These are phyloP conservation scores for Eupsittula cactorum DNA, from an alignment of 2,113 vertebrate genomes.

Conservation along the genomic window DNA sequence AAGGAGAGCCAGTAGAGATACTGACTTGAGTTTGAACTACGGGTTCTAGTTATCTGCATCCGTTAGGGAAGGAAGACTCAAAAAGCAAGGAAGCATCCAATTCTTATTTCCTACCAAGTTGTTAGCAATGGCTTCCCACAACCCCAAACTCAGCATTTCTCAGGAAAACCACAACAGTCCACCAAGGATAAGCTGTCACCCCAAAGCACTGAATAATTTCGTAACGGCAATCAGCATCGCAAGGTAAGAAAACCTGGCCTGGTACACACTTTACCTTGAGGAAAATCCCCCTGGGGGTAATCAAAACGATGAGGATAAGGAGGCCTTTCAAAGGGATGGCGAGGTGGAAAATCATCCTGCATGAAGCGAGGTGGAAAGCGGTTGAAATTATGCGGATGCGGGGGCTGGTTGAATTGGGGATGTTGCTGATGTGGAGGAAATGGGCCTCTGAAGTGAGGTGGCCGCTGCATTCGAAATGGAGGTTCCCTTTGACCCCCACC, in stretches of 20 bases:
- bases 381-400: conserved; percentile 93
- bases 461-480: conserved; percentile 95
- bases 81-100: neutral
- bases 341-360: conserved; percentile 95
- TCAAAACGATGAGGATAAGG: conserved; percentile 95
- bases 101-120: neutral
- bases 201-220: neutral
- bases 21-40: neutral
- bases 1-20: neutral
- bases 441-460: conserved; percentile 93
- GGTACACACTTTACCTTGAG: conserved; percentile 78
- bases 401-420: conserved; percentile 94
- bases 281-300: conserved; percentile 93
- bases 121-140: neutral
- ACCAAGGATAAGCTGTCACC: neutral
- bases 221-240: neutral
- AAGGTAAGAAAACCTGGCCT: neutral
- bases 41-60: neutral
- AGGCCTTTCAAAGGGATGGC: conserved; percentile 93
- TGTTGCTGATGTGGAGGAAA: conserved; percentile 97
- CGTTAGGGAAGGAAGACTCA: neutral
- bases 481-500: conserved; percentile 91
- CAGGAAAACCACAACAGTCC: neutral
- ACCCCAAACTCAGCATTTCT: neutral
- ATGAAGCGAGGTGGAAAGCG: conserved; percentile 96